Evolutionary conservation across 1,140 invertebrate species (phyloP).

Genomic region (Drosophila subobscura): DNA sequence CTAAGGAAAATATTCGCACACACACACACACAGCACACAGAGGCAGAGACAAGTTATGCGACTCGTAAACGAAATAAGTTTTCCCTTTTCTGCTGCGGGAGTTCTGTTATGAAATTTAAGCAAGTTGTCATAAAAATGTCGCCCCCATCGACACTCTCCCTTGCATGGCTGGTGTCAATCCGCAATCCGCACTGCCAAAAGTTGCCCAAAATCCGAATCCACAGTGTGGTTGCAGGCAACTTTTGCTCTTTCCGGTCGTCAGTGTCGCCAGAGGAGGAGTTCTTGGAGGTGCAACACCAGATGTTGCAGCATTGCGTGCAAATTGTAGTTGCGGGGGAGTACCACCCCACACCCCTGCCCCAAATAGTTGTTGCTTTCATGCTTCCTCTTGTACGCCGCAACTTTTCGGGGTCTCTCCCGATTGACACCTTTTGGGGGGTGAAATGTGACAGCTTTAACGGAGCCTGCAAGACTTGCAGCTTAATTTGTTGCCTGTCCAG

Average conservation of each 20-base stretch:
- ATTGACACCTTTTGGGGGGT: constrained; percentile 70
- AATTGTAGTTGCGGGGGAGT: constrained; percentile 22
- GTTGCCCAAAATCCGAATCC: constrained; percentile 60
- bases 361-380: constrained; percentile 18
- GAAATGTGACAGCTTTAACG: constrained; percentile 58
- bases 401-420: constrained; percentile 61
- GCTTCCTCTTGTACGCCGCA: constrained; percentile 51
- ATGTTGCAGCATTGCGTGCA: constrained; percentile 49
- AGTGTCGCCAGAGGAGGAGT: constrained; percentile 17
- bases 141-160: constrained; percentile 46
- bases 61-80: constrained; percentile 70
- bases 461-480: constrained; percentile 39
- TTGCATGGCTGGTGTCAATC: constrained; percentile 45
- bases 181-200: constrained; percentile 47
- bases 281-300: constrained; percentile 21
- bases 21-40: not conserved
- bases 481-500: constrained; percentile 51
- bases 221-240: constrained; percentile 64
- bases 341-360: too few species aligned
- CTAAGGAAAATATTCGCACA: constrained; percentile 28
- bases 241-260: constrained; percentile 73
- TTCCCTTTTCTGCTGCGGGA: constrained; percentile 38
- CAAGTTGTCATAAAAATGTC: constrained; percentile 81
- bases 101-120: constrained; percentile 74
- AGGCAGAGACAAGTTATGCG: constrained; percentile 32